phyloP scores from a whole-genome alignment of 2,797 vertebrate genomes.

The Pangasius larnaudii region DNA sequence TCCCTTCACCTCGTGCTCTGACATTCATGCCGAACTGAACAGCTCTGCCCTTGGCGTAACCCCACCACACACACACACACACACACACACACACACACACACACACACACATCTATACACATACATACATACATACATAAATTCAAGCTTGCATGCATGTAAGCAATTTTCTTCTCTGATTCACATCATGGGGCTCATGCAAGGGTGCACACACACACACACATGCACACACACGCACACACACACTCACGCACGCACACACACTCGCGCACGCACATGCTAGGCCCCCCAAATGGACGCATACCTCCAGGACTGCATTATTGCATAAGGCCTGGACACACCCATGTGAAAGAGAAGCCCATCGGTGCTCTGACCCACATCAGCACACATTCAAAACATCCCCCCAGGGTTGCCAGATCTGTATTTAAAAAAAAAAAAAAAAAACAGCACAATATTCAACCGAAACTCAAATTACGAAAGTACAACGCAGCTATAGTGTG shows the following conservation, averaged over 20 bases:
- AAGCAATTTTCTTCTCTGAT: slow-evolving; percentile 35
- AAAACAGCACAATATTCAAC: neutral
- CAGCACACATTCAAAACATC: slow-evolving; percentile 37
- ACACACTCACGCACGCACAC: neutral
- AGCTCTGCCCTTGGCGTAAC: slow-evolving; percentile 46
- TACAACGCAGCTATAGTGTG: neutral
- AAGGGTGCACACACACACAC: slow-evolving; percentile 8
- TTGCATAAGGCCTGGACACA: slow-evolving; percentile 38
- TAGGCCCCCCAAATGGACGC: neutral
- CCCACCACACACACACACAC: slow-evolving; percentile 21
- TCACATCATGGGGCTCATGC: slow-evolving; percentile 9
- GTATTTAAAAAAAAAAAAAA: neutral
- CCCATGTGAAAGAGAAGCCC: slow-evolving; percentile 47
- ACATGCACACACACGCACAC: neutral
- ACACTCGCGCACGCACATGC: neutral
- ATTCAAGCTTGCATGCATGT: slow-evolving; percentile 16
- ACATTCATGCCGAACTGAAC: slow-evolving; percentile 35
- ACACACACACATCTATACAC: neutral
- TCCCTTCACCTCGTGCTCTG: slow-evolving; percentile 38
- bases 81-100: neutral
- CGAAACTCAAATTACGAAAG: neutral
- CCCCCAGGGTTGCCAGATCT: slow-evolving; percentile 18
- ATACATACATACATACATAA: neutral
- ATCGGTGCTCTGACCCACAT: slow-evolving; percentile 46
- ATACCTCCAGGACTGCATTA: slow-evolving; percentile 33